These are phyloP conservation scores for Pituophis catenifer DNA, from an alignment of 2,113 vertebrate species.

Conservation along the genomic window DNA sequence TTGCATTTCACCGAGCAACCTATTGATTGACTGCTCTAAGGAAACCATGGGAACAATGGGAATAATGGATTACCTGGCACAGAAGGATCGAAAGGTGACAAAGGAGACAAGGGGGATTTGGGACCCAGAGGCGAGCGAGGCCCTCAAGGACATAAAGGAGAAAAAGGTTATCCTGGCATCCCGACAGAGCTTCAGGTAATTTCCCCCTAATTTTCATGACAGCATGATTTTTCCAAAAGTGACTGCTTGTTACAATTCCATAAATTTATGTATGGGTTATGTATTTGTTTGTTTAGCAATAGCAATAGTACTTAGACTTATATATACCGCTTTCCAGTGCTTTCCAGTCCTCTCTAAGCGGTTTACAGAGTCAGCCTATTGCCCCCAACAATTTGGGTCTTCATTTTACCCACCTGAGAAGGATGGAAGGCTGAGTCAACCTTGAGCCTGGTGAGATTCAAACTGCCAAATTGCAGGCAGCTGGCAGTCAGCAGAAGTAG, in stretches of 20 bases:
- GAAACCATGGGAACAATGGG: slow-evolving; percentile 83
- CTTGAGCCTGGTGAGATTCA: too few species aligned
- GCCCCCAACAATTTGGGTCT: too few species aligned
- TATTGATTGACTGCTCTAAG: slow-evolving; percentile 56
- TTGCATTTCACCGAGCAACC: slow-evolving; percentile 6
- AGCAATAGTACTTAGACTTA: too few species aligned
- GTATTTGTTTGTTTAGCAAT: neutral
- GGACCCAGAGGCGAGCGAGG: slow-evolving; percentile 78
- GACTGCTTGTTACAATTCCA: neutral
- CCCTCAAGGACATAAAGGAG: slow-evolving; percentile 77
- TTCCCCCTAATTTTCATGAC: neutral
- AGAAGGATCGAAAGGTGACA: slow-evolving; percentile 79
- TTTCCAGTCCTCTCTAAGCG: too few species aligned
- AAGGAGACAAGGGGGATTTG: slow-evolving; percentile 79
- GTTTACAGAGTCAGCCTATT: too few species aligned
- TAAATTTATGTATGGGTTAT: neutral
- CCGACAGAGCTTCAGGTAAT: slow-evolving; percentile 80
- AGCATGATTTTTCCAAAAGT: neutral
- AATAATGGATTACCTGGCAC: slow-evolving; percentile 80
- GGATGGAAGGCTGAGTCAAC: too few species aligned
- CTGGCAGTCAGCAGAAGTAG: too few species aligned
- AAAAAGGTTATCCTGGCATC: slow-evolving; percentile 78
- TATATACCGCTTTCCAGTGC: too few species aligned
- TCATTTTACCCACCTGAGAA: too few species aligned
- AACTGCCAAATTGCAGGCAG: too few species aligned